Conservation (phyloP, 1,140 invertebrate species). For the Phocides pigmalion region DNA sequence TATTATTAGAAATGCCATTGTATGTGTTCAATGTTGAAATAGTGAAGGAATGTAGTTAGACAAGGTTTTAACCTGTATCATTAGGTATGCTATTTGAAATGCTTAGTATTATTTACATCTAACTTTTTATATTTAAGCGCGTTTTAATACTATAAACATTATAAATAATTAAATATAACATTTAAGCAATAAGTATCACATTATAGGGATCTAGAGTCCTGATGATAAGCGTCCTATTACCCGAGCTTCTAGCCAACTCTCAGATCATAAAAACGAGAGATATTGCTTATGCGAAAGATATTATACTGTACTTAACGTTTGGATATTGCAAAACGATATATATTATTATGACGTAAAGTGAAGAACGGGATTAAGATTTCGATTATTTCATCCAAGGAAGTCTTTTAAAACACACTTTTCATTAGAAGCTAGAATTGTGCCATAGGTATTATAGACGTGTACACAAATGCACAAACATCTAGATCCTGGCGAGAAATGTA, state of each 20-base stretch:
- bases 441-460: too few relatives aligned
- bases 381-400: too few relatives aligned
- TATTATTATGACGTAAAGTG: too few relatives aligned
- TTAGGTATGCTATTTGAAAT: background rate
- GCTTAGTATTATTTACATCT: slow-evolving; percentile 7
- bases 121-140: background rate
- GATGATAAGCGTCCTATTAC: slow-evolving; percentile 1
- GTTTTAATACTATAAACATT: background rate
- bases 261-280: background rate
- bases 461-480: too few relatives aligned
- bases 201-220: background rate
- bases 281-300: too few relatives aligned
- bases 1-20: slow-evolving; percentile 52
- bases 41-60: slow-evolving; percentile 24
- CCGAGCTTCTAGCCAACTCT: slow-evolving; percentile 10
- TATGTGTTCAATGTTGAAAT: slow-evolving; percentile 64
- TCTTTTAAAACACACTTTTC: too few relatives aligned
- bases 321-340: too few relatives aligned
- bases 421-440: too few relatives aligned
- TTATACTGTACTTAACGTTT: too few relatives aligned
- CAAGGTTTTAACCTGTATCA: slow-evolving; percentile 2
- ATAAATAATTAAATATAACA: background rate
- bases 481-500: too few relatives aligned
- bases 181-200: background rate
- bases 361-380: too few relatives aligned